Percentiles rank a stretch among this genome's conserved stretches.
Conservation (phyloP, 92 coral and sea anemone species). For the Galaxea fascicularis region DNA sequence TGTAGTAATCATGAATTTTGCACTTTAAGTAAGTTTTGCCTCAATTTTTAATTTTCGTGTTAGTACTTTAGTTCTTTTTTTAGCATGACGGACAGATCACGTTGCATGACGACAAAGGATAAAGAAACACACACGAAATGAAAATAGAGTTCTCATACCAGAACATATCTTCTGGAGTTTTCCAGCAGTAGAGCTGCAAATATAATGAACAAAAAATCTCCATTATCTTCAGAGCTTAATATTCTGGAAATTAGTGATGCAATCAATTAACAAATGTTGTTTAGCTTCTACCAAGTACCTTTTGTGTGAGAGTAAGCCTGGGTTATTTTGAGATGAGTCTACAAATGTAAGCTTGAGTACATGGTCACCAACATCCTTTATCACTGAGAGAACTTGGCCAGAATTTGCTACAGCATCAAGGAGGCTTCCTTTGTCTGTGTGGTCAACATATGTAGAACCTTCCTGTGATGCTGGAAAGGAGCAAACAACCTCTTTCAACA, state of each 20-base stretch:
- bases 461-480: slow-evolving; percentile 15
- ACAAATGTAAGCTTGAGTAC: slow-evolving; percentile 67
- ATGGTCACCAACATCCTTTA: slow-evolving; percentile 74
- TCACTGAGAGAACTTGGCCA: slow-evolving; percentile 44
- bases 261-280: neutral
- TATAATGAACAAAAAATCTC: neutral
- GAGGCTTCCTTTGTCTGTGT: neutral
- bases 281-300: neutral
- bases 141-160: neutral
- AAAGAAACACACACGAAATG: neutral
- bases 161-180: slow-evolving; percentile 30
- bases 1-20: too few relatives aligned
- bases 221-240: neutral
- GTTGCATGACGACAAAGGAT: too few relatives aligned
- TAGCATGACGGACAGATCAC: too few relatives aligned
- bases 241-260: too few relatives aligned
- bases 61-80: too few relatives aligned
- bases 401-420: slow-evolving; percentile 2
- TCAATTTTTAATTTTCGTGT: too few relatives aligned
- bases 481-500: neutral
- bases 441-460: neutral
- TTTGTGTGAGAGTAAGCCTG: neutral
- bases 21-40: too few relatives aligned
- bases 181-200: slow-evolving; percentile 6
- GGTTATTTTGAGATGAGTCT: slow-evolving; percentile 38